Evolutionary conservation across 2,888 invertebrate genomes (phyloP).

Genomic region (Hirtodrosophila trivittata): DNA sequence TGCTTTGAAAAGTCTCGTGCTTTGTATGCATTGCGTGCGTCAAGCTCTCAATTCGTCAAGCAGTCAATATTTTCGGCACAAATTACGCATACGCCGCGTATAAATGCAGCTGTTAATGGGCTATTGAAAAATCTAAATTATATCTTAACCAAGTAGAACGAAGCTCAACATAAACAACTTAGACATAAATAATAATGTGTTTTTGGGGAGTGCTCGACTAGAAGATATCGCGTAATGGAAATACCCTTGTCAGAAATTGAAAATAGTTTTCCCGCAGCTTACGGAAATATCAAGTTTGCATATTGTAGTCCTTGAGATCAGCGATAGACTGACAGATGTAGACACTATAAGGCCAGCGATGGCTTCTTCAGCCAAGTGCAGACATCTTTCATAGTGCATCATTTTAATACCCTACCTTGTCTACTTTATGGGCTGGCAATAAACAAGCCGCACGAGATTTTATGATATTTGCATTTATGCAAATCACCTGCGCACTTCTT

Average conservation of each 20-base stretch:
- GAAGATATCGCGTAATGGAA: not conserved
- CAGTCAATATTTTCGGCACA: constrained; percentile 15
- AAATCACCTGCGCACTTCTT: constrained; percentile 13
- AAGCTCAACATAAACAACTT: constrained; percentile 7
- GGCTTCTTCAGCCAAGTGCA: too few species aligned
- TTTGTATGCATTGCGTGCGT: constrained; percentile 25
- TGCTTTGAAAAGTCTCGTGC: constrained; percentile 29
- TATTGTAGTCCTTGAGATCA: too few species aligned
- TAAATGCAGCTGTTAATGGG: constrained; percentile 13
- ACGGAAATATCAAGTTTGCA: too few species aligned
- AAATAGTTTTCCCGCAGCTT: too few species aligned
- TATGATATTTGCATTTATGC: constrained; percentile 11
- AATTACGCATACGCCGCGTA: constrained; percentile 55
- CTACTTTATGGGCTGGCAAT: not conserved
- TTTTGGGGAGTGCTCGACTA: not conserved
- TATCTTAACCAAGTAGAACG: constrained; percentile 22
- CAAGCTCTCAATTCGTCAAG: constrained; percentile 24
- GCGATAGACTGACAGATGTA: too few species aligned
- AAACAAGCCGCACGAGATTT: not conserved
- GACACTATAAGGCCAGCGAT: too few species aligned
- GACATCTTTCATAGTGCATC: not conserved
- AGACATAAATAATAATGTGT: constrained; percentile 7
- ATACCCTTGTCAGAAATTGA: too few species aligned
- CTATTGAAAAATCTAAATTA: constrained; percentile 24
- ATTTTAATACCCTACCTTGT: not conserved